Evolutionary conservation across 2,797 vertebrate species (phyloP).

Genomic region (Oreortyx pictus): DNA sequence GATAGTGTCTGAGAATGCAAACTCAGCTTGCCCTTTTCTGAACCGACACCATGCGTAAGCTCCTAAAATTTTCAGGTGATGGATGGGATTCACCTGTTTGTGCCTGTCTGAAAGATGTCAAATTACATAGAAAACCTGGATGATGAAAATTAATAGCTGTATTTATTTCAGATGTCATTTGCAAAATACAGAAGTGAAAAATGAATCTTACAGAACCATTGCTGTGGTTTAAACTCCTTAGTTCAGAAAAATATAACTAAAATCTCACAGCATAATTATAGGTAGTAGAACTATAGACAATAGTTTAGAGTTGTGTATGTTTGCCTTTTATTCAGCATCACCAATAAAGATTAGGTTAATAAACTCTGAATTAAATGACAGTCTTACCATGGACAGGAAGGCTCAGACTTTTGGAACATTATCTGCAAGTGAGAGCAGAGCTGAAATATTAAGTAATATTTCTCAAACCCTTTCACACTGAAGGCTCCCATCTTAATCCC

Average conservation of each 20-base stretch:
- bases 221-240: background rate
- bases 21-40: background rate
- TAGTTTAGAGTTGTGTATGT: background rate
- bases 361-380: background rate
- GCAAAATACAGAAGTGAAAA: background rate
- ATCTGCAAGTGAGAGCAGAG: background rate
- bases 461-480: background rate
- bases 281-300: background rate
- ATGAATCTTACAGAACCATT: background rate
- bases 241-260: background rate
- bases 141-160: background rate
- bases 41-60: fast-evolving
- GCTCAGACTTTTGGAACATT: background rate
- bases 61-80: background rate
- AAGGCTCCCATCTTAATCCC: background rate
- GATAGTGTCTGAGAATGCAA: background rate
- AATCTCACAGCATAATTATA: background rate
- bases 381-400: background rate
- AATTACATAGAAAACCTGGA: background rate
- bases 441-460: background rate
- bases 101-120: background rate
- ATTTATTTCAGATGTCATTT: background rate
- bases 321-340: background rate
- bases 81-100: background rate
- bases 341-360: background rate